Evolutionary conservation across 2,113 vertebrate species (phyloP).

Genomic region (Neodontobutis hainanensis): DNA sequence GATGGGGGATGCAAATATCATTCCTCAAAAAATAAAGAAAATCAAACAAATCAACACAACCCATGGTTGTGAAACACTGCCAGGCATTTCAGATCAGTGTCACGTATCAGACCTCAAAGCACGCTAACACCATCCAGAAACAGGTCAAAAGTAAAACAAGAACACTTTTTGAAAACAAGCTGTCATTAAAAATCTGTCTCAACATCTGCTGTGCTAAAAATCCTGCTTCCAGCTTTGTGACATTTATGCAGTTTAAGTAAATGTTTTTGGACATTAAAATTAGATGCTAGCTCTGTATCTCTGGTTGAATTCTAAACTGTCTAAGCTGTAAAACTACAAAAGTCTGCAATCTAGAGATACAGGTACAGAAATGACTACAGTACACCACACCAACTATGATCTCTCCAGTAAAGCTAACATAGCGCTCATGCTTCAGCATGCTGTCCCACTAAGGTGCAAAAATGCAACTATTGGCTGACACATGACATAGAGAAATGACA

Average conservation of each 20-base stretch:
- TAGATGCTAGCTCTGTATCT: background rate
- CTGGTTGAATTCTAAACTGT: constrained; percentile 32
- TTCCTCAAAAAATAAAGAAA: constrained; percentile 62
- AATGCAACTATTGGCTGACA: constrained; percentile 71
- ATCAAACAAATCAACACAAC: constrained; percentile 52
- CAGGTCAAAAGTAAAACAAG: constrained; percentile 41
- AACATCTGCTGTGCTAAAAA: background rate
- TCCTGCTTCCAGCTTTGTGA: background rate
- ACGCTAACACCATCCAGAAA: constrained; percentile 70
- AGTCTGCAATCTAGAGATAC: constrained; percentile 36
- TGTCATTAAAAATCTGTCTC: background rate
- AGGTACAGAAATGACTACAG: constrained; percentile 41
- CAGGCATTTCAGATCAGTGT: constrained; percentile 72
- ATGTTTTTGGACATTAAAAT: background rate
- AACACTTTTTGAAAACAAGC: constrained; percentile 38
- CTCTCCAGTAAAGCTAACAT: constrained; percentile 60
- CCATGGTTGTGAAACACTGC: constrained; percentile 67
- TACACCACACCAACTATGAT: constrained; percentile 35
- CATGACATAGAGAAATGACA: constrained; percentile 72
- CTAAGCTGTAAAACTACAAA: constrained; percentile 39
- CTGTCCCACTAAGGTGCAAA: constrained; percentile 71
- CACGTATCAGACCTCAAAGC: constrained; percentile 64
- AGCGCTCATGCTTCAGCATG: constrained; percentile 76
- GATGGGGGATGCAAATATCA: constrained; percentile 74
- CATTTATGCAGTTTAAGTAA: background rate